Evolutionary conservation across 2,113 vertebrate genomes (phyloP), one percentile per base, ranked within the genome.

Genomic region (Canis aureus): DNA sequence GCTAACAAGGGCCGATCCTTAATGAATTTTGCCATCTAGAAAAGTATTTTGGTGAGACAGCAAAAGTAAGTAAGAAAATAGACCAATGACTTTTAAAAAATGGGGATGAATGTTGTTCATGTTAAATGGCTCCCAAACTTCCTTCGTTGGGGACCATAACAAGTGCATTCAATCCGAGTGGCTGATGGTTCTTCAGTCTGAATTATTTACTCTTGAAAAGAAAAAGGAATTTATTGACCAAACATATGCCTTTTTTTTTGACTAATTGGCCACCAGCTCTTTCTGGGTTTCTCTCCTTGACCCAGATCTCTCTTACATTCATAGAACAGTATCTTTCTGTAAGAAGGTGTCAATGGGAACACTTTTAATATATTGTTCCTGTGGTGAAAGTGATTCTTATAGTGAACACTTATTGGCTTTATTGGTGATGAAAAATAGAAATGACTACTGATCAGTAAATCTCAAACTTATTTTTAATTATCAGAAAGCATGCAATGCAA

Each of bases 381-480:
- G 25, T 64, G 20, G 23, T 23, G 9, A 89, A 94, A 92, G 25
- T 82, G 59, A 89, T 90, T 62, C 74, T 96, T 89, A 53, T 29
- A 91, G 79, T 23, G 69, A 92, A 90, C 23, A 53, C 38, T 90
- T 92, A 27, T 62, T 76, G 87, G 43, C 32, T 78, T 87, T 38
- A 89, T 94, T 80, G 49, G 57, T 69, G 23, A 62, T 78, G 89
- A 76, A 93, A 96, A 89, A 91, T 89, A 88, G 49, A 13, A 89
- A 81, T 88, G 83, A 78, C 76, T 67, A 69, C 88, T 74, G 12
- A 95, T 95, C 59, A 29, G 92, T 94, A 95, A 32, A 89, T 60
- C 85, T 97, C 55, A 79, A 95, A 87, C 35, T 85, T 93, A 89
- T 23, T 95, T 97, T 95, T 97, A 97, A 96, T 96, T 91, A 78